phyloP scores from a whole-genome alignment of 2,888 invertebrate species.

The Erebia ligea region DNA sequence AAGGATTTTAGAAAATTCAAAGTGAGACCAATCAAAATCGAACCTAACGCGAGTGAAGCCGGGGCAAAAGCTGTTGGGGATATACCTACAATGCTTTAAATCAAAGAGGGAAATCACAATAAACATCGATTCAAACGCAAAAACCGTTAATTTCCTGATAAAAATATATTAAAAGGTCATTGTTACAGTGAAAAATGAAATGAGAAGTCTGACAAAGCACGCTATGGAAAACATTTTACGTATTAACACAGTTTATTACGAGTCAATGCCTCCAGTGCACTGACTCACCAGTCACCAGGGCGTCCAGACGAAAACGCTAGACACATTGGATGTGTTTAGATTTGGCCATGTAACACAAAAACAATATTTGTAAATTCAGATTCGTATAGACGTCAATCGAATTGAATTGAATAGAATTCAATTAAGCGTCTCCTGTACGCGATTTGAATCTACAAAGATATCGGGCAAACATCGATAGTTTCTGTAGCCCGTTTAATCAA shows the following conservation, averaged over 20 bases:
- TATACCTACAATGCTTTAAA: neutral
- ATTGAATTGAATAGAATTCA: slow-evolving; percentile 5
- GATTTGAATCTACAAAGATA: neutral
- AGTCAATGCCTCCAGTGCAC: slow-evolving; percentile 30
- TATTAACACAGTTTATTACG: slow-evolving; percentile 17
- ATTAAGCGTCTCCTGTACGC: neutral
- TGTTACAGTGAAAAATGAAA: neutral
- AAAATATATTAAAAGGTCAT: neutral
- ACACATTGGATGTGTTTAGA: neutral
- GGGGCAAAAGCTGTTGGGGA: no score
- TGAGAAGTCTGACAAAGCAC: neutral
- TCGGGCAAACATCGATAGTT: neutral
- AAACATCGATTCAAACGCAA: neutral
- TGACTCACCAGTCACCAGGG: slow-evolving; percentile 26
- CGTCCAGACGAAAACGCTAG: slow-evolving; percentile 15
- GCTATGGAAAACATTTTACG: neutral
- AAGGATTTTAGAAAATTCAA: no score
- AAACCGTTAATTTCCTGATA: neutral
- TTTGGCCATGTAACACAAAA: slow-evolving; percentile 8
- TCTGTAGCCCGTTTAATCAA: neutral
- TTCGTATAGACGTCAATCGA: slow-evolving; percentile 11
- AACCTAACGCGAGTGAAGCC: no score
- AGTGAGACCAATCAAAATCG: no score
- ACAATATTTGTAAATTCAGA: slow-evolving; percentile 17
- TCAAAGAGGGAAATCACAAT: neutral